These are phyloP conservation scores for Bicyclus anynana DNA, from an alignment of 1,140 invertebrate species.

Conservation along the genomic window DNA sequence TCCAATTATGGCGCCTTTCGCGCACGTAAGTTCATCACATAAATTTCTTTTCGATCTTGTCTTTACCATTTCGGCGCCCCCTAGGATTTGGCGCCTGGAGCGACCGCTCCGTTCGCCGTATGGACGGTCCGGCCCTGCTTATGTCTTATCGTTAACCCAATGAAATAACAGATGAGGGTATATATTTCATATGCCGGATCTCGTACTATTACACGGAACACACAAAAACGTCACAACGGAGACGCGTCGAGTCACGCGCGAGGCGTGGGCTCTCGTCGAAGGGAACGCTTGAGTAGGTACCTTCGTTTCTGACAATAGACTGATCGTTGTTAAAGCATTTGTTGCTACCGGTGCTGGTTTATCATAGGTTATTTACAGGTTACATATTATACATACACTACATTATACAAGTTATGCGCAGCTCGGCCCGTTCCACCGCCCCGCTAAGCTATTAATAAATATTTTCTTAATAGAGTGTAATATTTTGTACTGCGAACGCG, in stretches of 20 bases:
- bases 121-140: too few relatives aligned
- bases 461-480: conserved; percentile 70
- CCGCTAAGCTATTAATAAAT: conserved; percentile 45
- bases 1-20: too few relatives aligned
- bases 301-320: conserved; percentile 76
- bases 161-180: too few relatives aligned
- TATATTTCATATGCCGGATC: too few relatives aligned
- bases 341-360: conserved; percentile 76
- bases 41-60: too few relatives aligned
- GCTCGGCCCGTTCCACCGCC: conserved; percentile 40
- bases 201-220: too few relatives aligned
- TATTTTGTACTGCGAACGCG: conserved; percentile 56
- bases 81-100: too few relatives aligned
- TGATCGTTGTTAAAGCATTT: conserved; percentile 75
- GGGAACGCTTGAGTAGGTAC: conserved; percentile 46
- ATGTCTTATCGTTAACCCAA: too few relatives aligned
- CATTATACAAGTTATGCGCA: conserved; percentile 63
- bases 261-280: conserved; percentile 41
- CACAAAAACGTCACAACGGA: neutral
- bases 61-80: too few relatives aligned
- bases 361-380: conserved; percentile 75
- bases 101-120: too few relatives aligned
- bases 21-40: too few relatives aligned
- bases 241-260: neutral
- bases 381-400: conserved; percentile 66